Evolutionary conservation across 2,113 vertebrate species (phyloP), one percentile per base, ranked within the genome.

Genomic region (Halcyon malimbica): DNA sequence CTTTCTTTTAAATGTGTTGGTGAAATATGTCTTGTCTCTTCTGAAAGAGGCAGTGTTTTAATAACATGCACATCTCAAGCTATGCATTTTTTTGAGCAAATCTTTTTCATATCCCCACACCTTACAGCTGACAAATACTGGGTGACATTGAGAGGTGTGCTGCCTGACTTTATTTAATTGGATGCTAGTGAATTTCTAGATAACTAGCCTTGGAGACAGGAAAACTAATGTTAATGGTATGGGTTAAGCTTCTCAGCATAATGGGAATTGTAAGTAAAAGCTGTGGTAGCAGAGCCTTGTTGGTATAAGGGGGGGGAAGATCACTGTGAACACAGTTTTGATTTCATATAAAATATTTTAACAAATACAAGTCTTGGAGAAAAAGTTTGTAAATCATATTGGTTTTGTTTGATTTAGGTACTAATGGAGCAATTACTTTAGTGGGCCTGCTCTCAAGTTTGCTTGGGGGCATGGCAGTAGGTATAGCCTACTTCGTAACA

Each of bases 371-470:
- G 11, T 65, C 8, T 70, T 76, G 15, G n/a, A 54, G 62, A 69
- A 79, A 60, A 35, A 25, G 9, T 70, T 62, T 41, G 17, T 75
- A 57, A 90, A 60, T 80, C 41, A 35, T 7, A 18, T 41, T 41
- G 28, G 12, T 93, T 85, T 78, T 82, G 14, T 68, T 96, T 96
- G 57, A n/a, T 93, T 86, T 96, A 99, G 99, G 99, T 80, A 99
- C 99, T 8, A 99, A 99, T 13, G 99, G 99, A 83, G 99, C 98
- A 9, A 95, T 99, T 33, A 99, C 99, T 6, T 13, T 98, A 1
- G 97, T 99, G 57, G 99, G 99, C 68, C 93, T 99, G 63, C 59
- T 97, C 21, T 98, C 98, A 85, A 99, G 99, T 96, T 97, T 99
- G 51, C 97, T 99, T 6, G 99, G 99, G 6, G 99, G 99, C 39